Percentiles rank a stretch among this genome's conserved stretches.
phyloP scores from a whole-genome alignment of 1,140 invertebrate species.

The Probaryconus sp. region DNA sequence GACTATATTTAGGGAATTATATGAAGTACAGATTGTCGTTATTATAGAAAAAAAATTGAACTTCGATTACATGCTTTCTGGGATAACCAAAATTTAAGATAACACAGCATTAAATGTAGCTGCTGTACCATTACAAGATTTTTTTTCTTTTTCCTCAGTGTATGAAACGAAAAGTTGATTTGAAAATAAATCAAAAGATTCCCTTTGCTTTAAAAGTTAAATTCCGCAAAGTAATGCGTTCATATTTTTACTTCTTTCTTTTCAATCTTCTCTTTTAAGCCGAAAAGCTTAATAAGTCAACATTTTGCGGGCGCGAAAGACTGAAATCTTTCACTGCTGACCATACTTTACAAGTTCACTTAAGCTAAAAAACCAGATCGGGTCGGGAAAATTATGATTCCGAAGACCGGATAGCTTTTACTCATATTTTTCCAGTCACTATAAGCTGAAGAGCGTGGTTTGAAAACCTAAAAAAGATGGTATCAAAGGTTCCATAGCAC shows the following conservation, averaged over 20 bases:
- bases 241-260: conserved; percentile 15
- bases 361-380: conserved; percentile 51
- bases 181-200: no score
- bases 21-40: no score
- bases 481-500: conserved; percentile 24
- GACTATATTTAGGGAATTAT: no score
- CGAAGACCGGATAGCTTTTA: conserved; percentile 24
- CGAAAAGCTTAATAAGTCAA: conserved; percentile 47
- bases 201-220: no score
- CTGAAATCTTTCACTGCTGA: conserved; percentile 38
- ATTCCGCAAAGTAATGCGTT: no score
- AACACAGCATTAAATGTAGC: no score
- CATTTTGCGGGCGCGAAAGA: conserved; percentile 28
- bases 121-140: no score
- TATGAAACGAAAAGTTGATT: no score
- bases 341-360: conserved; percentile 51
- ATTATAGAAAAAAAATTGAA: no score
- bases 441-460: conserved; percentile 5
- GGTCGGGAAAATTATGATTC: conserved; percentile 49
- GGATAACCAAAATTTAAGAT: no score
- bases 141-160: no score
- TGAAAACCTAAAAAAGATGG: conserved; percentile 42
- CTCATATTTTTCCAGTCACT: conserved; percentile 30
- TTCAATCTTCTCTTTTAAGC: conserved; percentile 46
- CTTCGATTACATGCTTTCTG: no score